Evolutionary conservation across 2,113 vertebrate species (phyloP).

Genomic region (Brachirus orientalis): DNA sequence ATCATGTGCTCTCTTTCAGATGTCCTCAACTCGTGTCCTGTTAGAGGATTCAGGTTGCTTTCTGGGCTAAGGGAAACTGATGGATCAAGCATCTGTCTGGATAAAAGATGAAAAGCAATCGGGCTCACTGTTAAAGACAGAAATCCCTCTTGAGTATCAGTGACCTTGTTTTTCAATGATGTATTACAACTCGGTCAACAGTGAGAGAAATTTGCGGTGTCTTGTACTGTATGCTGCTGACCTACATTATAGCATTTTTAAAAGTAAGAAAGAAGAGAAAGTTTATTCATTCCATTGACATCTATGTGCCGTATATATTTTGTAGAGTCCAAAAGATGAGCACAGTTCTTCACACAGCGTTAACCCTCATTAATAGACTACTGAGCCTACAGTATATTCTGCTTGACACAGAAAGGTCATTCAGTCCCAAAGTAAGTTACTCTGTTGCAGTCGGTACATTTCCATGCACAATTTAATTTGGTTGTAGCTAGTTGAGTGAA

Average conservation of each 20-base stretch:
- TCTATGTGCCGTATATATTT: too few relatives aligned
- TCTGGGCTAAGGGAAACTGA: constrained; percentile 49
- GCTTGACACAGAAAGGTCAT: constrained; percentile 46
- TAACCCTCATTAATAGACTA: constrained; percentile 46
- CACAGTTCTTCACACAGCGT: constrained; percentile 68
- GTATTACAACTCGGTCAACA: constrained; percentile 65
- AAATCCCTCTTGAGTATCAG: constrained; percentile 65
- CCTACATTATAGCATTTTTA: constrained; percentile 59
- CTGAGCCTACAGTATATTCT: constrained; percentile 30
- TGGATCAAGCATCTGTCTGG: constrained; percentile 68
- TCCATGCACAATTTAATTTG: constrained; percentile 13
- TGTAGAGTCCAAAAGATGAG: constrained; percentile 42
- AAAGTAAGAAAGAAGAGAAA: constrained; percentile 30
- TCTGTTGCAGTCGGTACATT: constrained; percentile 14
- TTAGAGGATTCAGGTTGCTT: constrained; percentile 47
- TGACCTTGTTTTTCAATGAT: constrained; percentile 67
- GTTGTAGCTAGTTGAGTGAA: too few relatives aligned
- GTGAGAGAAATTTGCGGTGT: constrained; percentile 39
- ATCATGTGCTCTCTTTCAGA: constrained; percentile 45
- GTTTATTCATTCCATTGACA: constrained; percentile 26
- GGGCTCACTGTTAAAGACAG: constrained; percentile 47
- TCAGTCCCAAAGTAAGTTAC: constrained; percentile 43
- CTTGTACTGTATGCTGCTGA: constrained; percentile 57
- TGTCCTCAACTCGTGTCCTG: constrained; percentile 63
- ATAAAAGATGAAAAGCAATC: constrained; percentile 61